Conservation (phyloP, 1,140 invertebrate genomes). For the Aleiodes sp. region DNA sequence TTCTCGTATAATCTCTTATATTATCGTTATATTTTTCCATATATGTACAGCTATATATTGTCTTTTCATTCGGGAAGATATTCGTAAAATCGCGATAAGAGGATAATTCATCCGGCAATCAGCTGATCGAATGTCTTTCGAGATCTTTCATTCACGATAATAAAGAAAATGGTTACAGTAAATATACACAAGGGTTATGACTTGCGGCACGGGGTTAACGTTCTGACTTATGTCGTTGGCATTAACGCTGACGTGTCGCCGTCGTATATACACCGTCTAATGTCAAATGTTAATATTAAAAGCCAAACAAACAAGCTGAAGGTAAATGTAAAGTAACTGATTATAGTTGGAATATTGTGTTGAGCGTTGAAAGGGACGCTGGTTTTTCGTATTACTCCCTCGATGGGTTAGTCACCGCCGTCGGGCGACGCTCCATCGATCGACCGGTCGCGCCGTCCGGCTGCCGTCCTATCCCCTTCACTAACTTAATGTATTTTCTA, state of each 20-base stretch:
- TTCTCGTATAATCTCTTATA: too few species aligned
- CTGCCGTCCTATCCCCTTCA: conserved; percentile 29
- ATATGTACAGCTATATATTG: too few species aligned
- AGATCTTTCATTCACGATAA: neutral
- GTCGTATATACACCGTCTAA: neutral
- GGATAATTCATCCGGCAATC: neutral
- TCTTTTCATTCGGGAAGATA: too few species aligned
- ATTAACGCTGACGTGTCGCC: conserved; percentile 31
- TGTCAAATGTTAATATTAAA: neutral
- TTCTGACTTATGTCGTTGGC: conserved; percentile 25
- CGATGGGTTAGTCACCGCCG: conserved; percentile 59
- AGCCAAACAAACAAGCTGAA: neutral
- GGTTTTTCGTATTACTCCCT: conserved; percentile 35
- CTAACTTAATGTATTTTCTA: neutral
- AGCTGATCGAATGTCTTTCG: neutral
- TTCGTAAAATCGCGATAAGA: too few species aligned
- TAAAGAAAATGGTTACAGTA: neutral
- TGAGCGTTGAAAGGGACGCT: neutral
- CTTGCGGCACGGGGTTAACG: conserved; percentile 26
- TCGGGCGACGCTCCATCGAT: conserved; percentile 62
- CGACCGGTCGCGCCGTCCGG: conserved; percentile 48
- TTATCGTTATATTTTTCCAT: too few species aligned
- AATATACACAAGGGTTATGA: conserved; percentile 21
- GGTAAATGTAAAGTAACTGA: neutral
- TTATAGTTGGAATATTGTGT: neutral